Percentiles rank a stretch among this genome's conserved stretches.
These are phyloP conservation scores for Eurytoma adleriae DNA, from an alignment of 2,888 invertebrate genomes.

Conservation along the genomic window DNA sequence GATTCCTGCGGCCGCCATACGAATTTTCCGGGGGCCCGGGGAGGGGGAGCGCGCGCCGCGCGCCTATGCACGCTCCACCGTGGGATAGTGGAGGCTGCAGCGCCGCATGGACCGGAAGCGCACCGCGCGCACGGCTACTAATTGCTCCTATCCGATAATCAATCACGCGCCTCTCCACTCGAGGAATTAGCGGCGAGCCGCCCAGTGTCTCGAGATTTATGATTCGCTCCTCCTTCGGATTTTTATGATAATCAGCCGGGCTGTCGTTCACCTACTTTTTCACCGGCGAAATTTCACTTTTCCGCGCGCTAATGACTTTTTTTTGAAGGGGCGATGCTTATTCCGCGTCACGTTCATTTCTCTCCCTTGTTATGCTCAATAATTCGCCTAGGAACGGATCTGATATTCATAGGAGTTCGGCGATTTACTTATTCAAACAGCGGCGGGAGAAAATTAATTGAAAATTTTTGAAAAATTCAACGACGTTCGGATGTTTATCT, in stretches of 20 bases:
- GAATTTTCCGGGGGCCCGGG: constrained; percentile 4
- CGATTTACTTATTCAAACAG: too few species aligned
- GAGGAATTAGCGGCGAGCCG: constrained; percentile 11
- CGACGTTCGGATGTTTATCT: too few species aligned
- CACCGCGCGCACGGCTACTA: constrained; percentile 11
- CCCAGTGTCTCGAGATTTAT: constrained; percentile 35
- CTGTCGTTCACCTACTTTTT: constrained; percentile 31
- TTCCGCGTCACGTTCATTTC: background rate
- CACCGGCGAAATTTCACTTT: constrained; percentile 9
- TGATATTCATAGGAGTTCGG: too few species aligned
- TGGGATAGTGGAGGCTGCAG: constrained; percentile 33
- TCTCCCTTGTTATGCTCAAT: background rate
- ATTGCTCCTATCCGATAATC: constrained; percentile 50
- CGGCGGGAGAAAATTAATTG: too few species aligned
- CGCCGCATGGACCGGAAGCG: constrained; percentile 39
- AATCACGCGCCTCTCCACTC: constrained; percentile 24
- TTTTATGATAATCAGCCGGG: constrained; percentile 39
- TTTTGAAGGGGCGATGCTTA: background rate
- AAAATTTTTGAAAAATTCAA: too few species aligned
- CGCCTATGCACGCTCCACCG: constrained; percentile 7
- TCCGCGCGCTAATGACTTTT: constrained; percentile 26
- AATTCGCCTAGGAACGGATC: too few species aligned
- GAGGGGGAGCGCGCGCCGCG: background rate
- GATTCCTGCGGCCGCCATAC: constrained; percentile 1
- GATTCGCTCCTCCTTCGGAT: constrained; percentile 8